phyloP scores from a whole-genome alignment of 2,113 vertebrate genomes.

The Leucopternis melanops region DNA sequence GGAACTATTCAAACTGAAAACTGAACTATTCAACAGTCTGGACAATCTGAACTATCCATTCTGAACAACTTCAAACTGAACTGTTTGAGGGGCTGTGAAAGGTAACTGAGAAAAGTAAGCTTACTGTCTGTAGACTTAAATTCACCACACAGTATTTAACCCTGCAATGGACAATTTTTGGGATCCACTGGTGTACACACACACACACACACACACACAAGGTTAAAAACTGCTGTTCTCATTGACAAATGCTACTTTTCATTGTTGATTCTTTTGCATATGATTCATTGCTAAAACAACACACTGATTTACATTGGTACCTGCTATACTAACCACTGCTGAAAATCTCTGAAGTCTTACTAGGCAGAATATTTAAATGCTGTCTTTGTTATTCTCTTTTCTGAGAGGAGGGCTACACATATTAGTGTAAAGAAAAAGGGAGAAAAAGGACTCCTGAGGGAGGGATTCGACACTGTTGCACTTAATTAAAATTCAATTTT shows the following conservation, averaged over 20 bases:
- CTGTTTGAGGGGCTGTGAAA: background rate
- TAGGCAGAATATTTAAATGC: background rate
- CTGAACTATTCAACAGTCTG: background rate
- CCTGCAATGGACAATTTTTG: background rate
- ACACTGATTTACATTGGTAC: background rate
- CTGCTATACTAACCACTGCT: background rate
- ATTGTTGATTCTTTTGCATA: background rate
- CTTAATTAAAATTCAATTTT: slow-evolving; percentile 62
- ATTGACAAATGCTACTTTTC: background rate
- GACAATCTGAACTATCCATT: background rate
- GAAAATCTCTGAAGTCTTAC: background rate
- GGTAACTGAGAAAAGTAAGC: background rate
- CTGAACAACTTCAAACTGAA: background rate
- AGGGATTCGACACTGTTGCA: slow-evolving; percentile 4
- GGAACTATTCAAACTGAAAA: background rate
- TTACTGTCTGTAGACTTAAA: background rate
- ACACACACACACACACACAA: background rate
- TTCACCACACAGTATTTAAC: background rate
- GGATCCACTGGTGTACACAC: background rate
- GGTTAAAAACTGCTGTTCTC: background rate
- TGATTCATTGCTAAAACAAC: background rate
- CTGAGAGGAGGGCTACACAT: background rate
- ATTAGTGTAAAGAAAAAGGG: background rate
- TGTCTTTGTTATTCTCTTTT: background rate
- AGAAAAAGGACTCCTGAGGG: slow-evolving; percentile 8